Percentiles rank a stretch among this genome's conserved stretches.
Evolutionary conservation across 2,113 vertebrate genomes (phyloP).

Genomic region (Crotalus horridus): DNA sequence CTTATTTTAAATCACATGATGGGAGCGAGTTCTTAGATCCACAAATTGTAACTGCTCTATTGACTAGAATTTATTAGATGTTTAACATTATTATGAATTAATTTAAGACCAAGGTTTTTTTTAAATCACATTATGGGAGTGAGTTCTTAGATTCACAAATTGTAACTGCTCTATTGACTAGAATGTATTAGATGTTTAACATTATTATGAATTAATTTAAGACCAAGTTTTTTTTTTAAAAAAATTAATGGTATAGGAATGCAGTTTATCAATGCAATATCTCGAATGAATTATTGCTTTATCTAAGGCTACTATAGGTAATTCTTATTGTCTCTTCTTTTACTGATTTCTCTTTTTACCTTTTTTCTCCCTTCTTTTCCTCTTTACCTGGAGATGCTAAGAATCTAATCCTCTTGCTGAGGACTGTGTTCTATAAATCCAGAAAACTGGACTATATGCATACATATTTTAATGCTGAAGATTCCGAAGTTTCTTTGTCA

Average conservation of each 20-base stretch:
- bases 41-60: neutral
- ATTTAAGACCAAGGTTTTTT: neutral
- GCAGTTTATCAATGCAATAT: neutral
- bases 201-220: neutral
- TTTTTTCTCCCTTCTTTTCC: neutral
- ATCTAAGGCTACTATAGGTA: neutral
- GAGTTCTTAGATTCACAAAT: neutral
- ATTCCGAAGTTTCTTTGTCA: neutral
- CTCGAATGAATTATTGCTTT: neutral
- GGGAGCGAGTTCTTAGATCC: neutral
- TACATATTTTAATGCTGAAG: neutral
- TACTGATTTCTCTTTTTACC: neutral
- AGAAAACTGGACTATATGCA: neutral
- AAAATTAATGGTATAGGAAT: neutral
- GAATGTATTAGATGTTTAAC: neutral
- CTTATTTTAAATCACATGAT: neutral
- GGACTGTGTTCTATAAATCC: neutral
- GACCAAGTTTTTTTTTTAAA: neutral
- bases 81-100: neutral
- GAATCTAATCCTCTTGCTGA: neutral
- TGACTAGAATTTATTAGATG: neutral
- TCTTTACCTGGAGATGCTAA: neutral
- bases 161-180: neutral
- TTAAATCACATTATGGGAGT: neutral
- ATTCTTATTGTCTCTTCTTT: neutral